Percentiles rank a stretch among this genome's conserved stretches.
Conservation (phyloP, 2,113 vertebrate species). For the pig (Sus scrofa) region DNA sequence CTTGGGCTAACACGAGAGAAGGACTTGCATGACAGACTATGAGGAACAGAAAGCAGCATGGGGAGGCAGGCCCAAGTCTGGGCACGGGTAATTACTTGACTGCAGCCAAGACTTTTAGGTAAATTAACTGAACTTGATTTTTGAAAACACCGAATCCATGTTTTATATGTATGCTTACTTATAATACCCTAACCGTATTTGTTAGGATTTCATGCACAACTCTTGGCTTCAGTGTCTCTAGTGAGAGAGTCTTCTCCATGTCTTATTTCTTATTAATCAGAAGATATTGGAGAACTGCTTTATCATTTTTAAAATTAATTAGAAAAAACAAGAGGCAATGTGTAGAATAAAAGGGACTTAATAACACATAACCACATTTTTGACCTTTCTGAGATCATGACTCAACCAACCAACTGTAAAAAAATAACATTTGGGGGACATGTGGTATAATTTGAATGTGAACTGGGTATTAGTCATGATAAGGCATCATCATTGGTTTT, state of each 20-base stretch:
- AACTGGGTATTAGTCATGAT: neutral
- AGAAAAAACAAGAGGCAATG: neutral
- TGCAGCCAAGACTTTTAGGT: neutral
- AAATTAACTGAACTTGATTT: neutral
- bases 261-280: neutral
- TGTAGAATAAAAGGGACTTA: neutral
- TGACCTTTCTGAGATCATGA: neutral
- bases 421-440: neutral
- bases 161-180: neutral
- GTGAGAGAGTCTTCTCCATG: neutral
- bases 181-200: neutral
- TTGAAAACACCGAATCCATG: neutral
- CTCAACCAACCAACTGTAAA: neutral
- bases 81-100: neutral
- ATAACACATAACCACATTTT: neutral
- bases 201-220: neutral
- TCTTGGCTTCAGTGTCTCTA: neutral
- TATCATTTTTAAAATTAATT: neutral
- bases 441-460: neutral
- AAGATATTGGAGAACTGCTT: neutral
- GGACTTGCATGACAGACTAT: accelerated
- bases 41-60: neutral
- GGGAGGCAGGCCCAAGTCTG: neutral
- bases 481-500: neutral
- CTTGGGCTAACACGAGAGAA: neutral